Conservation (phyloP, 2,113 vertebrate genomes). For the Geococcyx californianus region DNA sequence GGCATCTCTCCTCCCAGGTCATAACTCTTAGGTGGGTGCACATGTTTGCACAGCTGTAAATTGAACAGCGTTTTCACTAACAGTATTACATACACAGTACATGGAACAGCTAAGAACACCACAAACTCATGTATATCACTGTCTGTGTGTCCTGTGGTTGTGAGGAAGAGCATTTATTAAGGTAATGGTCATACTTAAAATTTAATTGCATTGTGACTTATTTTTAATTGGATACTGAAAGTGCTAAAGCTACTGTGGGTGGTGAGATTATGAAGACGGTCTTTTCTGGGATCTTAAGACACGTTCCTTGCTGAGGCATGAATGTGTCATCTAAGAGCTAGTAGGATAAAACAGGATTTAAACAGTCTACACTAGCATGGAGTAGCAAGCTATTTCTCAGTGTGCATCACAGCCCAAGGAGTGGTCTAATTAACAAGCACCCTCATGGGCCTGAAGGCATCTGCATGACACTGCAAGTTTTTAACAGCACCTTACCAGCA, state of each 20-base stretch:
- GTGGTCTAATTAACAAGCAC: neutral
- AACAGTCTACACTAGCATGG: neutral
- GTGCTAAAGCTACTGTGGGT: neutral
- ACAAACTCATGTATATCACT: neutral
- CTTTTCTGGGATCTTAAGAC: constrained; percentile 9
- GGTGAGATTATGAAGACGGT: neutral
- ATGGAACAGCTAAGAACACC: neutral
- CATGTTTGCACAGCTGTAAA: neutral
- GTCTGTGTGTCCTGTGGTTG: neutral
- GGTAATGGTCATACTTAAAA: neutral
- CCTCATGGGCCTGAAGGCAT: neutral
- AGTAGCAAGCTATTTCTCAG: neutral
- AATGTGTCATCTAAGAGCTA: neutral
- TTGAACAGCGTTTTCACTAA: neutral
- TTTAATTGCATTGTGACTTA: neutral
- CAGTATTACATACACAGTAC: neutral
- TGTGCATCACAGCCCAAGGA: neutral
- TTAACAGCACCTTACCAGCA: neutral
- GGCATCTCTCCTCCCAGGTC: neutral
- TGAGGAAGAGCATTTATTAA: neutral
- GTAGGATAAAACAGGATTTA: neutral
- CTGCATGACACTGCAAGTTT: neutral
- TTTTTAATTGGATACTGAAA: neutral
- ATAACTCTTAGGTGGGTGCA: neutral
- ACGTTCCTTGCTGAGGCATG: neutral